These are phyloP conservation scores for Tanytarsus gracilentus DNA, from an alignment of 2,888 invertebrate genomes.

Conservation along the genomic window DNA sequence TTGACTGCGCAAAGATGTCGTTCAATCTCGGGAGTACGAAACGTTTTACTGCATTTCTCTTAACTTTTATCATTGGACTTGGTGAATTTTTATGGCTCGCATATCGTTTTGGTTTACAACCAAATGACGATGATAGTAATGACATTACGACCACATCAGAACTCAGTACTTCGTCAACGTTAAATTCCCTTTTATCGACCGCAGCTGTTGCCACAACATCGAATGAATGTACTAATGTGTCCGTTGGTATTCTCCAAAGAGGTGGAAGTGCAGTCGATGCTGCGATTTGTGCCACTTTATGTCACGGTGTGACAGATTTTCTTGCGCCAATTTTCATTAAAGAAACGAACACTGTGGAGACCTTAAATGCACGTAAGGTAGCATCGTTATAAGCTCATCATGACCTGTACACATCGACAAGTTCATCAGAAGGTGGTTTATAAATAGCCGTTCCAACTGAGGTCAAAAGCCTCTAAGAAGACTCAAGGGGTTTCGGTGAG, in stretches of 20 bases:
- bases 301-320: slow-evolving; percentile 77
- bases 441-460: slow-evolving; percentile 87
- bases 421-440: slow-evolving; percentile 49
- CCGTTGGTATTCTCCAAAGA: too few relatives aligned
- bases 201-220: too few relatives aligned
- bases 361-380: slow-evolving; percentile 66
- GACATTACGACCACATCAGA: too few relatives aligned
- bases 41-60: too few relatives aligned
- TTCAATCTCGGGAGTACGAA: too few relatives aligned
- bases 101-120: too few relatives aligned
- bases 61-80: too few relatives aligned
- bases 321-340: slow-evolving; percentile 72
- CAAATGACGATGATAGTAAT: too few relatives aligned
- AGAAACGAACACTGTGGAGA: slow-evolving; percentile 47
- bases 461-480: slow-evolving; percentile 58
- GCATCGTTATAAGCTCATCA: slow-evolving; percentile 59
- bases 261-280: slow-evolving; percentile 87
- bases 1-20: too few relatives aligned
- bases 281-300: slow-evolving; percentile 74
- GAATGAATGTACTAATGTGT: not conserved
- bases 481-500: not conserved
- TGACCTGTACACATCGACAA: slow-evolving; percentile 57
- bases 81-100: too few relatives aligned
- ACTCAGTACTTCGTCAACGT: too few relatives aligned
- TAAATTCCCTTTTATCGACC: too few relatives aligned